These are phyloP conservation scores for Oceanites oceanicus DNA, from an alignment of 2,113 vertebrate genomes.

Conservation along the genomic window DNA sequence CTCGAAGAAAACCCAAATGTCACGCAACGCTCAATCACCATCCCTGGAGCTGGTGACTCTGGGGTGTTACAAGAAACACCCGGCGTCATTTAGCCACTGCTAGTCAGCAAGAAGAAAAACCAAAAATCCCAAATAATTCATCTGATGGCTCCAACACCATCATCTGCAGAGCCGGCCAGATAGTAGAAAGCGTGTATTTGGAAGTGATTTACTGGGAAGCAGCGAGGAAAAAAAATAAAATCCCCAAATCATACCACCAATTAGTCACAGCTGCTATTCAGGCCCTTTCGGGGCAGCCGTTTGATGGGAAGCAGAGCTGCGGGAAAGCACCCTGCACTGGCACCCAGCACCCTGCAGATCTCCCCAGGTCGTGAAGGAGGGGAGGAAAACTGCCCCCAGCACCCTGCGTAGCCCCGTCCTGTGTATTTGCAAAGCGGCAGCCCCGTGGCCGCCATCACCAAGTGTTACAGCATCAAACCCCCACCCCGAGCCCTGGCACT, in stretches of 20 bases:
- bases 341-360: not conserved
- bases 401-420: not conserved
- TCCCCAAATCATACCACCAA: not conserved
- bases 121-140: not conserved
- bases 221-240: not conserved
- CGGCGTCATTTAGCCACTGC: not conserved
- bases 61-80: not conserved
- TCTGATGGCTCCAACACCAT: not conserved
- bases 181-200: not conserved
- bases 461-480: not conserved
- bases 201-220: not conserved
- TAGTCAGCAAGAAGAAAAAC: not conserved
- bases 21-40: not conserved
- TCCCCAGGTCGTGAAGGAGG: not conserved
- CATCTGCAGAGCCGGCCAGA: not conserved
- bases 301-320: not conserved
- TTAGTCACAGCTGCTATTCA: not conserved
- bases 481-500: not conserved
- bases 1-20: constrained; percentile 4
- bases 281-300: not conserved
- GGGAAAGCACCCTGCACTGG: not conserved
- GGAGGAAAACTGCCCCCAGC: not conserved
- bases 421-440: not conserved
- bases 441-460: accelerated
- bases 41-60: not conserved